Percentiles rank a stretch among this genome's conserved stretches.
Conservation (phyloP, 2,113 vertebrate genomes). For the Brachypodius melanocephalos region DNA sequence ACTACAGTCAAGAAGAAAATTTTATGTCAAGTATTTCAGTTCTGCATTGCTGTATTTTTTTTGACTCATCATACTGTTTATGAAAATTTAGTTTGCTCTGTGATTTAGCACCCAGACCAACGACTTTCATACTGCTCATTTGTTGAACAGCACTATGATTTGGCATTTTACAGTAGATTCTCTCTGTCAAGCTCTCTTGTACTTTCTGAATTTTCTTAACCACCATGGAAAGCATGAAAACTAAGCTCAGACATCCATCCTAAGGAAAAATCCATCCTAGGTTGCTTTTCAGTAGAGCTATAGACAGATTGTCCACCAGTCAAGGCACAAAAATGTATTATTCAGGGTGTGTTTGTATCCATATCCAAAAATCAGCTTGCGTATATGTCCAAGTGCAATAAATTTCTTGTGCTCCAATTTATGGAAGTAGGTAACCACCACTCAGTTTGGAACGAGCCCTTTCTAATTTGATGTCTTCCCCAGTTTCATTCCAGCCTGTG, state of each 20-base stretch:
- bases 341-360: background rate
- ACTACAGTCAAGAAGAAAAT: background rate
- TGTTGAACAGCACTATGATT: background rate
- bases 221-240: background rate
- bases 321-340: background rate
- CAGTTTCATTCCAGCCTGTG: background rate
- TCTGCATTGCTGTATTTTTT: background rate
- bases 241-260: background rate
- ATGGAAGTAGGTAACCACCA: constrained; percentile 14
- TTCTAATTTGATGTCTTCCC: constrained; percentile 29
- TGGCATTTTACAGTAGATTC: background rate
- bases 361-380: constrained; percentile 26
- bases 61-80: background rate
- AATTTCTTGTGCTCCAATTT: background rate
- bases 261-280: background rate
- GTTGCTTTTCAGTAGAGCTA: background rate
- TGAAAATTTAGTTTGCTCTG: background rate
- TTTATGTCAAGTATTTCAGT: background rate
- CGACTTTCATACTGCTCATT: background rate
- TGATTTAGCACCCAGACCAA: background rate
- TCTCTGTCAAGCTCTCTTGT: background rate
- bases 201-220: background rate
- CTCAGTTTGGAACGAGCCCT: background rate
- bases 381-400: constrained; percentile 3
- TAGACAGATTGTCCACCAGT: background rate